phyloP scores from a whole-genome alignment of 2,113 vertebrate genomes.

The Ceuthmochares aereus region DNA sequence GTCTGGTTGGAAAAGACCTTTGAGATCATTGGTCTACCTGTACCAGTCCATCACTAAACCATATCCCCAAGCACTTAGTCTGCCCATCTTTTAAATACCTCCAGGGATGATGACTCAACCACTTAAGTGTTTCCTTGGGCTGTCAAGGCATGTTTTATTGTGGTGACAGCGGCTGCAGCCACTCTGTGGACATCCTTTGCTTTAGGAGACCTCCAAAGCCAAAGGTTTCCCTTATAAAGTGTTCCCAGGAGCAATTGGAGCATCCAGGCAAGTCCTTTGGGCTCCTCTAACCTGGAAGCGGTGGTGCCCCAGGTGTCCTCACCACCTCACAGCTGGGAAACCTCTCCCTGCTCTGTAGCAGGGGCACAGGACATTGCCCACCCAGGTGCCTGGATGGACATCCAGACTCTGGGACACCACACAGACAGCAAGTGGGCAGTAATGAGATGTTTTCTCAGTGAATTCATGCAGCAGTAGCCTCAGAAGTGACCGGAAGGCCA shows the following conservation, averaged over 20 bases:
- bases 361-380: no score
- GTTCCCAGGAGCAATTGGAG: neutral
- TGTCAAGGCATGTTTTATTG: neutral
- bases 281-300: neutral
- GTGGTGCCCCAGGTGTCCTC: no score
- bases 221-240: neutral
- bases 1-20: no score
- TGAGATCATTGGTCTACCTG: no score
- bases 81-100: no score
- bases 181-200: neutral
- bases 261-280: neutral
- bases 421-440: neutral
- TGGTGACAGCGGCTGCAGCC: neutral
- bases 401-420: neutral
- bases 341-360: neutral
- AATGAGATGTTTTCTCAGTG: fast-evolving
- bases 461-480: neutral
- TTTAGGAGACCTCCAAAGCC: fast-evolving
- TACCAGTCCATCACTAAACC: no score
- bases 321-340: fast-evolving
- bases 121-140: no score
- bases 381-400: neutral
- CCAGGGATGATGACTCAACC: no score
- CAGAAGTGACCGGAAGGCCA: neutral
- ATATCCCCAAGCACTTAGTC: no score